These are phyloP conservation scores for Passer domesticus DNA, from an alignment of 2,113 vertebrate species.

Conservation along the genomic window DNA sequence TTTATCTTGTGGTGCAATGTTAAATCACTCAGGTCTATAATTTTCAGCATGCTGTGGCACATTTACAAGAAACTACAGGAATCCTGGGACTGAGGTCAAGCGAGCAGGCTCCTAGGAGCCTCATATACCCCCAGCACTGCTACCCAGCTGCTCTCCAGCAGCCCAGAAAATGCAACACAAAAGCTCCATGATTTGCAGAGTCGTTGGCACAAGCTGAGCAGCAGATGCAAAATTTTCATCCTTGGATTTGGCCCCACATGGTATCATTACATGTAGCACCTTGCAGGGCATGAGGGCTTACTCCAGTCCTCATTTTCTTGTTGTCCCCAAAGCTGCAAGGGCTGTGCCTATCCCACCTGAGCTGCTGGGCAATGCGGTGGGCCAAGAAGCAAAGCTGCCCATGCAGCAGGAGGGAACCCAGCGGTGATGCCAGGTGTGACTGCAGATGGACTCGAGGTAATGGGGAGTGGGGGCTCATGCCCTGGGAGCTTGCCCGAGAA, in stretches of 20 bases:
- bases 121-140: not conserved
- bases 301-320: not conserved
- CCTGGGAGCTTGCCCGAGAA: not conserved
- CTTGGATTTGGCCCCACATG: not conserved
- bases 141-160: not conserved
- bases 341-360: not conserved
- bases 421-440: rapidly evolving
- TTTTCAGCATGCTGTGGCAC: constrained; percentile 28
- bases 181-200: rapidly evolving
- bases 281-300: not conserved
- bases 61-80: constrained; percentile 38
- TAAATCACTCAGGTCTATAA: constrained; percentile 47
- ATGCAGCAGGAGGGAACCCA: rapidly evolving
- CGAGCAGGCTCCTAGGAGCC: not conserved
- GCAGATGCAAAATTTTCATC: rapidly evolving
- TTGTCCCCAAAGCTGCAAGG: rapidly evolving
- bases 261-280: rapidly evolving
- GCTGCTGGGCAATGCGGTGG: rapidly evolving
- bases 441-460: rapidly evolving
- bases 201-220: rapidly evolving
- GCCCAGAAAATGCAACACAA: not conserved
- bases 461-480: rapidly evolving
- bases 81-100: constrained; percentile 37
- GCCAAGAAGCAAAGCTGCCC: not conserved
- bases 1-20: not conserved